Base-by-base conservation (phyloP, 2,888 invertebrate genomes). In the Pammene aurita region DNA sequence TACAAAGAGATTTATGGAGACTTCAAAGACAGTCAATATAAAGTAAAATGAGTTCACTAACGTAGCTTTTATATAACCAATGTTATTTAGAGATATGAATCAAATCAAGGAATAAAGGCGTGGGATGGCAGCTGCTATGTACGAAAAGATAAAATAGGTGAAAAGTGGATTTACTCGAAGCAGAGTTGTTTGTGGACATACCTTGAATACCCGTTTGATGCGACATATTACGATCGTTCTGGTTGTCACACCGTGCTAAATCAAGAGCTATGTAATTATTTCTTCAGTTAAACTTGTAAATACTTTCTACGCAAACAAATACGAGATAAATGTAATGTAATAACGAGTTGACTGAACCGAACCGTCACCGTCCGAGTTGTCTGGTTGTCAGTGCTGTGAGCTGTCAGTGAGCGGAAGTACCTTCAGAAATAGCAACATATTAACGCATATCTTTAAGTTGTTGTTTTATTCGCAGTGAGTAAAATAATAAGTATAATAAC, bases 131-230 rank as follows among this genome's bases (percentile, higher is more conserved):
- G 34, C 58, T 44, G 16, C 9, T 52, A 38, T 52, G 66, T 64
- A 70, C 61, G 64, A 67, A 63, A 66, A 64, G 67, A 64, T 55
- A 44, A 66, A 66, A 67, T 14, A 54, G 13, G 55, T 35, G 56
- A 60, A 67, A 65, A 63, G 35, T 56, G 50, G 58, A 50, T 44
- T 57, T 56, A 67, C 64, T 34, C 16, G 34, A 42, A 73, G 42
- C 71, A 9, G 68, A 73, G 74, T 75, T 71, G 18, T 50, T 44
- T 68, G 13, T 14, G 66, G 68, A 57, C 72, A 76, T 93, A 97
- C 97, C 96, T 95, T 95, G 96, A 76, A 97, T 97, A 84, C 97
- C 97, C 14, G 97, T 97, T 93, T 97, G 97, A 85, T 97, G 97
- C 83, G 97, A 97, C 97, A 97, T 97, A 11, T 68, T 46, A 18